Conservation (phyloP, 2,113 vertebrate species). For the Azemiops feae region DNA sequence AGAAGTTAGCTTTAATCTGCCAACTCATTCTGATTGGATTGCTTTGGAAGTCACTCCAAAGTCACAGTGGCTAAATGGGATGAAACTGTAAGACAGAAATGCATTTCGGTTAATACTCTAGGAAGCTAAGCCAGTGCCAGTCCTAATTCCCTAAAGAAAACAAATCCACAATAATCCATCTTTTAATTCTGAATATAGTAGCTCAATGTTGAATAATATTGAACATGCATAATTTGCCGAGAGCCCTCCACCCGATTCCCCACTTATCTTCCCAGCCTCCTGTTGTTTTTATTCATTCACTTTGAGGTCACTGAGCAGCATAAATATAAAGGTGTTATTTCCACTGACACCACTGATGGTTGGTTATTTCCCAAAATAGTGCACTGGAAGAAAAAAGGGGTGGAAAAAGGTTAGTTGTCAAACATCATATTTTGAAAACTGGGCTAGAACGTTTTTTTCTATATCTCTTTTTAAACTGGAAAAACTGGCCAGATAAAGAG, state of each 20-base stretch:
- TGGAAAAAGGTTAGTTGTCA: conserved; percentile 10
- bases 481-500: background rate
- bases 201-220: conserved; percentile 62
- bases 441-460: background rate
- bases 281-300: conserved; percentile 54
- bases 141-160: conserved; percentile 84
- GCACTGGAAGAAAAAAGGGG: background rate
- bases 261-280: conserved; percentile 32
- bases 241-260: conserved; percentile 49
- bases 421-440: background rate
- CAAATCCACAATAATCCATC: conserved; percentile 83
- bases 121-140: conserved; percentile 80
- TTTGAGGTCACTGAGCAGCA: conserved; percentile 59
- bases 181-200: conserved; percentile 78
- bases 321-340: conserved; percentile 51
- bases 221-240: conserved; percentile 58
- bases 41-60: conserved; percentile 80
- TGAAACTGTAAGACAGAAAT: conserved; percentile 71
- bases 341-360: conserved; percentile 40
- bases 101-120: conserved; percentile 80
- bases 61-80: conserved; percentile 75
- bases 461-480: background rate
- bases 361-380: conserved; percentile 47
- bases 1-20: conserved; percentile 79
- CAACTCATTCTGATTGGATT: conserved; percentile 75